Evolutionary conservation across 2,797 vertebrate species (phyloP), one percentile per base, ranked within the genome.

Genomic region (Merluccius polli): DNA sequence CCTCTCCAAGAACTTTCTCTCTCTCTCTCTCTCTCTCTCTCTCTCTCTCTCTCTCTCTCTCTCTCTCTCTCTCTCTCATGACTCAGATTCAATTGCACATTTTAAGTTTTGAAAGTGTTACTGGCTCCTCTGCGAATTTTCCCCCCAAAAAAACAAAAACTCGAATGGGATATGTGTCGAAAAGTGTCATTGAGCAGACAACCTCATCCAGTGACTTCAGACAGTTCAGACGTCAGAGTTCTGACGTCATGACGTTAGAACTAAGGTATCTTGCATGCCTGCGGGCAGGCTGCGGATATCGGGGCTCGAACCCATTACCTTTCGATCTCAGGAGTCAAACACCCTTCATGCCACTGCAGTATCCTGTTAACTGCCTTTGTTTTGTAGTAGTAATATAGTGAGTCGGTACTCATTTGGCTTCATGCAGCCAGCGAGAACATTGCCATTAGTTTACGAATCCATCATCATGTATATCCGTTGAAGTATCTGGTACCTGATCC

Each of bases 1-100:
- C n/a, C 59, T 63, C 24, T 63, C 59, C 76, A 83, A 74, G 21
- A 59, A 59, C 52, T 63, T 16, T 63, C n/a, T 63, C 24, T 12
- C n/a, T 27, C 59, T 63, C 59, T 52, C 75, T 73, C 35, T 36
- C 11, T 68, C 29, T 70, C 79, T 68, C n/a, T n/a, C n/a, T n/a
- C n/a, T n/a, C n/a, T n/a, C n/a, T n/a, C n/a, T n/a, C n/a, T n/a
- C n/a, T n/a, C n/a, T n/a, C n/a, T n/a, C n/a, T n/a, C n/a, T n/a
- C n/a, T n/a, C n/a, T n/a, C n/a, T n/a, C n/a, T n/a, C n/a, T n/a
- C n/a, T n/a, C n/a, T n/a, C n/a, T n/a, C n/a, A 69, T 63, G 63
- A 38, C 33, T 52, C 48, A 52, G 13, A 52, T 52, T 52, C 18
- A 21, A 52, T 21, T 52, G 21, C 48, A 21, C 21, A n/a, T 52